phyloP scores from a whole-genome alignment of 2,797 vertebrate genomes.

The Chiroxiphia lanceolata region DNA sequence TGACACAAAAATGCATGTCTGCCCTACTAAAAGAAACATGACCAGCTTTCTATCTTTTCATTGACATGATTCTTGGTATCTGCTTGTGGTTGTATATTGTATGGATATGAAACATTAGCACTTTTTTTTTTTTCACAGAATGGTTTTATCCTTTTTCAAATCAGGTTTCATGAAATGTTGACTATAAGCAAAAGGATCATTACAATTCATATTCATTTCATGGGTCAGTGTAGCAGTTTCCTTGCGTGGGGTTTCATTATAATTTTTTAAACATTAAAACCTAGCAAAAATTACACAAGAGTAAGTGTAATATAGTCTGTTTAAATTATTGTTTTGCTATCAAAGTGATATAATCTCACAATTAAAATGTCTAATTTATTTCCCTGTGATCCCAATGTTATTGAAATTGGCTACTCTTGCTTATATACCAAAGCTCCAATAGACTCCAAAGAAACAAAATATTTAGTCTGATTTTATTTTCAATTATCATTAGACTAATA shows the following conservation, averaged over 20 bases:
- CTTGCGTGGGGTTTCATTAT: background rate
- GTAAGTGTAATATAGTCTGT: background rate
- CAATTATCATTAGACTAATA: slow-evolving; percentile 16
- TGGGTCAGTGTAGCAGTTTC: background rate
- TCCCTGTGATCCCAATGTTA: background rate
- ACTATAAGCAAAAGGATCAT: background rate
- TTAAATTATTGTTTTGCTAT: slow-evolving; percentile 54
- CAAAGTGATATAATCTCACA: slow-evolving; percentile 47
- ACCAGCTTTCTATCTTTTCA: background rate
- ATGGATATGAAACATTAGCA: background rate
- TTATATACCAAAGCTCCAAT: slow-evolving; percentile 19
- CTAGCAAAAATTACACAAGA: background rate
- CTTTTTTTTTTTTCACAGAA: background rate
- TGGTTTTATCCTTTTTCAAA: background rate
- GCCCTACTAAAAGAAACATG: background rate
- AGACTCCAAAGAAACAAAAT: slow-evolving; percentile 38
- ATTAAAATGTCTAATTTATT: slow-evolving; percentile 67
- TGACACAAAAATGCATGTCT: background rate
- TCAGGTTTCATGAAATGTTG: background rate
- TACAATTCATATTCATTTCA: background rate
- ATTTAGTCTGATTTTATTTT: slow-evolving; percentile 41
- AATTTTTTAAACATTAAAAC: background rate
- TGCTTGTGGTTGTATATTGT: background rate
- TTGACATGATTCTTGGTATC: background rate
- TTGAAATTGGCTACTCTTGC: slow-evolving; percentile 23